These are phyloP conservation scores for Tetramorium alpestre DNA, from an alignment of 1,140 invertebrate genomes.

Conservation along the genomic window DNA sequence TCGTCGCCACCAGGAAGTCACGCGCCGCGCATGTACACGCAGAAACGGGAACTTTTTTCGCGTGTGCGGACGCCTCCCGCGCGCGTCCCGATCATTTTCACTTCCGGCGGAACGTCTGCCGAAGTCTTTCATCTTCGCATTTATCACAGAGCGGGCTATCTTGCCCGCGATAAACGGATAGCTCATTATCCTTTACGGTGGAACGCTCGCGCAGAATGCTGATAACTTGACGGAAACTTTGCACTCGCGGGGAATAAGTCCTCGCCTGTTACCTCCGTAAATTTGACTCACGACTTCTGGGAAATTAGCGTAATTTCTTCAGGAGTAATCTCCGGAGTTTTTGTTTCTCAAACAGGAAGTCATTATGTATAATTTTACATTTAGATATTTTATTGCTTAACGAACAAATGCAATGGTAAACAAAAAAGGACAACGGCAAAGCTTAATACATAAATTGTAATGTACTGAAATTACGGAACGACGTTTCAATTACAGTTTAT, in stretches of 20 bases:
- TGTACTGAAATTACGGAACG: neutral
- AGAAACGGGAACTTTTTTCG: neutral
- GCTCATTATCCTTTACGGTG: neutral
- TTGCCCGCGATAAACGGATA: neutral
- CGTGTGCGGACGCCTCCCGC: neutral
- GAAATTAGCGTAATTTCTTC: neutral
- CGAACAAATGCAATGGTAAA: neutral
- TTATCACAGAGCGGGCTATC: neutral
- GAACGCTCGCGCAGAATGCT: neutral
- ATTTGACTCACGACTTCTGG: neutral
- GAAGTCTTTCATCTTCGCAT: neutral
- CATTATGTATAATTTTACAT: neutral
- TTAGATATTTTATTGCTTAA: neutral
- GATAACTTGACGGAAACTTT: conserved; percentile 8
- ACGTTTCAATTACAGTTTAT: neutral
- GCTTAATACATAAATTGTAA: neutral
- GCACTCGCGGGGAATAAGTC: neutral
- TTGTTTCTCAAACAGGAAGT: neutral
- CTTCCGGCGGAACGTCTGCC: neutral
- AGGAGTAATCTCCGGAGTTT: neutral
- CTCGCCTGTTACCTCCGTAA: neutral
- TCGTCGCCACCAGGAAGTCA: conserved; percentile 66
- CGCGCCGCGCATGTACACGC: conserved; percentile 32
- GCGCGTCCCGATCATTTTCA: neutral
- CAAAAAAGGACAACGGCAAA: neutral